Conservation (phyloP, 2,888 invertebrate genomes). For the Frankliniella fusca region DNA sequence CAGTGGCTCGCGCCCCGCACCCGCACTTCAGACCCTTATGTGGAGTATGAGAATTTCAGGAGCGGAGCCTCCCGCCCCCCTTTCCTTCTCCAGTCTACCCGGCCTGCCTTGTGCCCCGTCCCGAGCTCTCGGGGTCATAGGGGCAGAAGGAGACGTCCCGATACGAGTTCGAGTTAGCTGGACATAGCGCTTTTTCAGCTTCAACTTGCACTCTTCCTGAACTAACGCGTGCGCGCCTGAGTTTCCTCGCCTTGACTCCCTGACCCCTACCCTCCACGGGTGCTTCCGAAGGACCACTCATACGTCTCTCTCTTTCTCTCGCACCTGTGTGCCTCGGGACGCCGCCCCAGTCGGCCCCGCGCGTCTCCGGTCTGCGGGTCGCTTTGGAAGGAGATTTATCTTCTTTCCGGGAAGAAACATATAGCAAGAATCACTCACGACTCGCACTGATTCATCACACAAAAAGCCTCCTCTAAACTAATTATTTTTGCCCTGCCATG, state of each 20-base stretch:
- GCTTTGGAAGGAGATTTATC: conserved; percentile 7
- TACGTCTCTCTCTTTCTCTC: background rate
- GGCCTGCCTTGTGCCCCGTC: too few species aligned
- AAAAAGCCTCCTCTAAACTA: conserved; percentile 13
- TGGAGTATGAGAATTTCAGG: too few species aligned
- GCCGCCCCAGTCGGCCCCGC: background rate
- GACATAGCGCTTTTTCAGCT: too few species aligned
- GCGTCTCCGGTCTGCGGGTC: background rate
- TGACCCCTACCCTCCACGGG: background rate
- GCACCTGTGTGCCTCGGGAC: too few species aligned
- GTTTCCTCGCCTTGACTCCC: background rate
- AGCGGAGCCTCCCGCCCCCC: too few species aligned
- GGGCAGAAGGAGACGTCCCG: too few species aligned
- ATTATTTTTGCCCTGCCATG: background rate
- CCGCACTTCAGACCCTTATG: background rate
- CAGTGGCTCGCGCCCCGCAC: background rate
- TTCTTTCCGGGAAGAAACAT: conserved; percentile 16
- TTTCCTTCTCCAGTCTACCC: too few species aligned
- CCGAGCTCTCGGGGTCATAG: too few species aligned
- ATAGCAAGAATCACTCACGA: background rate
- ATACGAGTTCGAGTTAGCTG: too few species aligned
- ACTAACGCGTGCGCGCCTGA: background rate
- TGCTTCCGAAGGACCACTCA: background rate
- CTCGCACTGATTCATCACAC: conserved; percentile 16
- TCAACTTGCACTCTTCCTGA: too few species aligned